Percentiles rank a stretch among this genome's conserved stretches.
phyloP scores from a whole-genome alignment of 2,888 invertebrate species.

The Drosophila fulvimacula region DNA sequence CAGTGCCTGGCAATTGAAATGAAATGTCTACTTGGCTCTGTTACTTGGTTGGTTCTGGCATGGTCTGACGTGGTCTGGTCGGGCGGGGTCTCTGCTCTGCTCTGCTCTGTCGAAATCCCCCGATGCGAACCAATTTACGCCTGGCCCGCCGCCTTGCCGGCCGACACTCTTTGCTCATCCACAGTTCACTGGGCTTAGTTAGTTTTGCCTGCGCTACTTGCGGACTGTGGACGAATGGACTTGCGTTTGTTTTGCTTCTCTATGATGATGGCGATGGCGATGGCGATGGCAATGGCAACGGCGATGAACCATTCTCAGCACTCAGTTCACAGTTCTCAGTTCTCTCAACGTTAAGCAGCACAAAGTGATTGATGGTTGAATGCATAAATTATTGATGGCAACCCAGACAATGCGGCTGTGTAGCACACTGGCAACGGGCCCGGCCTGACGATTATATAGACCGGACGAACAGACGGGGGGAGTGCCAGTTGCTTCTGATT shows the following conservation, averaged over 20 bases:
- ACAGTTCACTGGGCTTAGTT: conserved; percentile 77
- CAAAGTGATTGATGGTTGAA: conserved; percentile 80
- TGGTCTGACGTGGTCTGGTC: conserved; percentile 12
- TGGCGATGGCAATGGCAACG: neutral
- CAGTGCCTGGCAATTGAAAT: conserved; percentile 61
- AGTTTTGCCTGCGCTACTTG: conserved; percentile 45
- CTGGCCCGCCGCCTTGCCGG: conserved; percentile 28
- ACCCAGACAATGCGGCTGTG: conserved; percentile 64
- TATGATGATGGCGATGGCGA: conserved; percentile 2
- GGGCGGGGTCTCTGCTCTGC: conserved; percentile 23
- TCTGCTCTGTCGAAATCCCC: conserved; percentile 35
- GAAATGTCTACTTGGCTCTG: conserved; percentile 57
- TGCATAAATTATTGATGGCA: conserved; percentile 80
- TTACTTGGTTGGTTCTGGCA: conserved; percentile 13
- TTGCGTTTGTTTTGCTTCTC: conserved; percentile 51
- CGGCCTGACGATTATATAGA: conserved; percentile 25
- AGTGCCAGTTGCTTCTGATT: conserved; percentile 47
- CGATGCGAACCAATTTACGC: conserved; percentile 71
- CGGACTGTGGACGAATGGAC: conserved; percentile 43
- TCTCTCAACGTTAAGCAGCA: conserved; percentile 73
- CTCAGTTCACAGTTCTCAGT: conserved; percentile 48
- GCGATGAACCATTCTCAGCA: conserved; percentile 39
- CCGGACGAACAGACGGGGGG: conserved; percentile 5
- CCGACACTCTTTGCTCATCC: conserved; percentile 40
- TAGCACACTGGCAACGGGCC: conserved; percentile 11